Conservation (phyloP, 2,888 invertebrate genomes). For the Cecidostiba fungosa region DNA sequence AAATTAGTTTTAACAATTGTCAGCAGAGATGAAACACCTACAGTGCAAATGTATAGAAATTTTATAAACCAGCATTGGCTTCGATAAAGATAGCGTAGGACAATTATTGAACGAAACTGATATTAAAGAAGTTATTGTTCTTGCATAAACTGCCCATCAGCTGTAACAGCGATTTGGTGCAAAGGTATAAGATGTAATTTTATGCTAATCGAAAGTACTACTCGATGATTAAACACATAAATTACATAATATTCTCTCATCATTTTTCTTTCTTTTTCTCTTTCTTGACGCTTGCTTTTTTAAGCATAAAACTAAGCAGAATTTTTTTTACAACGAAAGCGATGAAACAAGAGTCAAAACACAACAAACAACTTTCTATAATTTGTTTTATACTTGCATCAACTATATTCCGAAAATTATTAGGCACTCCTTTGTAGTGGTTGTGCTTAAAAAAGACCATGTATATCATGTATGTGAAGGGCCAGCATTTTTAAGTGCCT, state of each 20-base stretch:
- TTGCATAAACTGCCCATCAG: slow-evolving; percentile 30
- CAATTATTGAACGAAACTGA: slow-evolving; percentile 48
- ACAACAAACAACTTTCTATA: slow-evolving; percentile 20
- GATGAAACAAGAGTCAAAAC: neutral
- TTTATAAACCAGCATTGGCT: slow-evolving; percentile 1
- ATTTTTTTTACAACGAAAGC: slow-evolving; percentile 55
- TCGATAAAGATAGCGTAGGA: slow-evolving; percentile 31
- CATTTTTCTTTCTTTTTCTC: slow-evolving; percentile 58
- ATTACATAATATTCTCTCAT: neutral
- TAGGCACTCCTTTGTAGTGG: slow-evolving; percentile 10
- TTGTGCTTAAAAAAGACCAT: slow-evolving; percentile 14
- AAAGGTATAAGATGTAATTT: slow-evolving; percentile 33
- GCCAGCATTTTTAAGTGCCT: slow-evolving; percentile 62
- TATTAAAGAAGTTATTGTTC: slow-evolving; percentile 37
- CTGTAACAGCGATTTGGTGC: slow-evolving; percentile 12
- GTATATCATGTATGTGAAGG: slow-evolving; percentile 42
- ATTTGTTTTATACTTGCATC: slow-evolving; percentile 42
- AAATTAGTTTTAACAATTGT: neutral
- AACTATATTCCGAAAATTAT: slow-evolving; percentile 37
- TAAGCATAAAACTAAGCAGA: neutral
- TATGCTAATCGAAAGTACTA: slow-evolving; percentile 46
- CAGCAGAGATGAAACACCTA: neutral
- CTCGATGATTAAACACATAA: slow-evolving; percentile 29
- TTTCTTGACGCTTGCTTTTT: slow-evolving; percentile 16
- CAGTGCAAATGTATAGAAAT: neutral